Evolutionary conservation across 2,797 vertebrate genomes (phyloP).

Genomic region (Lates japonicus): DNA sequence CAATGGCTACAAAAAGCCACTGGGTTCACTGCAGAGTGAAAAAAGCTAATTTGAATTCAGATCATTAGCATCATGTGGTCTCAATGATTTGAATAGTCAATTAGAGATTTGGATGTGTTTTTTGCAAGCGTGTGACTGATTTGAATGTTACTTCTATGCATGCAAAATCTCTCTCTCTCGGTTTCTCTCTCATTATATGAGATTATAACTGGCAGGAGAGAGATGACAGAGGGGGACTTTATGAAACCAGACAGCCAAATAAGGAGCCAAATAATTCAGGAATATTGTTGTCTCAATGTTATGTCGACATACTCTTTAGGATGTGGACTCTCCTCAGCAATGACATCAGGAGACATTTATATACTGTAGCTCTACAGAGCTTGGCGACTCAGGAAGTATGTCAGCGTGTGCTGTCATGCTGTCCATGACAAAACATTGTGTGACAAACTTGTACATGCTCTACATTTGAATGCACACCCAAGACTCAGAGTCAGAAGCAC

Average conservation of each 20-base stretch:
- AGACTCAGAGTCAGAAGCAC: not conserved
- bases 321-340: not conserved
- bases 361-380: not conserved
- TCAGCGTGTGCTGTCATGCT: not conserved
- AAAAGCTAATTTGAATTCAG: slow-evolving; percentile 28
- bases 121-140: not conserved
- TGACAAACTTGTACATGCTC: not conserved
- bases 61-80: not conserved
- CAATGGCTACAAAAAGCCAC: slow-evolving; percentile 24
- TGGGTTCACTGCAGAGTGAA: slow-evolving; percentile 6
- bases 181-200: not conserved
- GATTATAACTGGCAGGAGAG: not conserved
- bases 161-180: not conserved
- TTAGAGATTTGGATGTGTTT: not conserved
- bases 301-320: not conserved
- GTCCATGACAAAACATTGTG: not conserved
- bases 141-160: slow-evolving; percentile 23
- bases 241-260: not conserved
- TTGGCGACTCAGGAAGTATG: not conserved
- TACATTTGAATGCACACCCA: not conserved
- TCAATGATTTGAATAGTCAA: slow-evolving; percentile 16
- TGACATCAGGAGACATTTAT: not conserved
- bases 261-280: no score
- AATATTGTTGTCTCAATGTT: not conserved
- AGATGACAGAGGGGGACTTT: not conserved